phyloP scores from a whole-genome alignment of 53 echinoderm and acorn worm species.

The Holothuria leucospilota region DNA sequence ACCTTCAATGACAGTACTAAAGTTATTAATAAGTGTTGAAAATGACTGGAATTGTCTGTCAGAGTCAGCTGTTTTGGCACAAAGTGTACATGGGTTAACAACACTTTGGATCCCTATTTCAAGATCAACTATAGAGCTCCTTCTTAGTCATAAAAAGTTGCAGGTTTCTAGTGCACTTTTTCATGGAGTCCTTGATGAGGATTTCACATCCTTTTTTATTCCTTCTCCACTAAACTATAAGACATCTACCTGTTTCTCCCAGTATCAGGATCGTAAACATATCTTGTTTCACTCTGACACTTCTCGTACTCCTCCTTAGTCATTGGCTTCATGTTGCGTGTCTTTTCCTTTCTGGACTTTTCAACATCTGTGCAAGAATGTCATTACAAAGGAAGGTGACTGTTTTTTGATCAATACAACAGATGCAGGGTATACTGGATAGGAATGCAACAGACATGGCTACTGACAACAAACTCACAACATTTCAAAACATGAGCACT shows the following conservation, averaged over 20 bases:
- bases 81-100: too few species aligned
- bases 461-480: not conserved
- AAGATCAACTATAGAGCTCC: too few species aligned
- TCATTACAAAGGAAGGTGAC: not conserved
- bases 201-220: not conserved
- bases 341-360: not conserved
- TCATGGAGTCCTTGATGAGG: not conserved
- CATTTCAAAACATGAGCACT: not conserved
- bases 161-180: too few species aligned
- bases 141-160: too few species aligned
- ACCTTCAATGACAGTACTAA: too few species aligned
- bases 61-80: too few species aligned
- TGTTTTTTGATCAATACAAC: not conserved
- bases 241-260: constrained; percentile 82
- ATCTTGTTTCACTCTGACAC: constrained; percentile 73
- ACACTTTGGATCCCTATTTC: too few species aligned
- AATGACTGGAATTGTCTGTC: too few species aligned
- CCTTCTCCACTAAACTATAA: not conserved
- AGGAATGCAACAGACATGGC: not conserved
- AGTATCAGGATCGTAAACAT: constrained; percentile 84
- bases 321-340: constrained; percentile 75
- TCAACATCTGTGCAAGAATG: not conserved
- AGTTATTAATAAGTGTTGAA: too few species aligned
- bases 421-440: not conserved
- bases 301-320: constrained; percentile 90